These are phyloP conservation scores for Coenonympha glycerion DNA, from an alignment of 2,888 invertebrate species.

Conservation along the genomic window DNA sequence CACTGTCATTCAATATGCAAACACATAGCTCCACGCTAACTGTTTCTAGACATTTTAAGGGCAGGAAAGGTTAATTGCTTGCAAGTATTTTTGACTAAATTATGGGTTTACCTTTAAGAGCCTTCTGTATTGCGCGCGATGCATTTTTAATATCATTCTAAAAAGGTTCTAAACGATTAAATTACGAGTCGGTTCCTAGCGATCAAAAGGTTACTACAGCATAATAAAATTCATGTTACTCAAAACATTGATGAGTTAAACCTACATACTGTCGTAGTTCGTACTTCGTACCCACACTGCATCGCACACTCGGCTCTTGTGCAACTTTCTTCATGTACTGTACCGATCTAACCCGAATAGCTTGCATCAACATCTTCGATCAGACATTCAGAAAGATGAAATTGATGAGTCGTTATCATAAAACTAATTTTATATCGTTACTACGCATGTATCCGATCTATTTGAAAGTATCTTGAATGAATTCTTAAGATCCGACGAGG, in stretches of 20 bases:
- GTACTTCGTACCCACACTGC: not conserved
- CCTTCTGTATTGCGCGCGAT: constrained; percentile 6
- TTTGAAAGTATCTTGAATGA: constrained; percentile 38
- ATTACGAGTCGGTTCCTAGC: not conserved
- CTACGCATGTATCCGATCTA: constrained; percentile 28
- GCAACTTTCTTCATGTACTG: constrained; percentile 3
- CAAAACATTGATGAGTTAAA: no score
- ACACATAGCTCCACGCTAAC: constrained; percentile 43
- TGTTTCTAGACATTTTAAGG: constrained; percentile 38
- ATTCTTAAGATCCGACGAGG: constrained; percentile 38
- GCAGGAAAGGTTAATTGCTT: constrained; percentile 39
- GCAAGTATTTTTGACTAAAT: constrained; percentile 24
- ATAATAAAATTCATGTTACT: no score
- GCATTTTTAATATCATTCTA: constrained; percentile 9
- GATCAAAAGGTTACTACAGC: not conserved
- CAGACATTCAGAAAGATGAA: constrained; percentile 43
- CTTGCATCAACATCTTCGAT: constrained; percentile 44
- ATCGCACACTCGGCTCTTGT: not conserved
- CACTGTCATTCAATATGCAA: constrained; percentile 60
- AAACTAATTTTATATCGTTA: constrained; percentile 52
- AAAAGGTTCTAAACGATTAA: not conserved
- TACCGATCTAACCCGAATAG: constrained; percentile 37
- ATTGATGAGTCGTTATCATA: constrained; percentile 60
- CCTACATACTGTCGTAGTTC: not conserved
- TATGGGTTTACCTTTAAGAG: constrained; percentile 20